Evolutionary conservation across 2,797 vertebrate genomes (phyloP), one percentile per base, ranked within the genome.

Genomic region (Thalassophryne amazonica): DNA sequence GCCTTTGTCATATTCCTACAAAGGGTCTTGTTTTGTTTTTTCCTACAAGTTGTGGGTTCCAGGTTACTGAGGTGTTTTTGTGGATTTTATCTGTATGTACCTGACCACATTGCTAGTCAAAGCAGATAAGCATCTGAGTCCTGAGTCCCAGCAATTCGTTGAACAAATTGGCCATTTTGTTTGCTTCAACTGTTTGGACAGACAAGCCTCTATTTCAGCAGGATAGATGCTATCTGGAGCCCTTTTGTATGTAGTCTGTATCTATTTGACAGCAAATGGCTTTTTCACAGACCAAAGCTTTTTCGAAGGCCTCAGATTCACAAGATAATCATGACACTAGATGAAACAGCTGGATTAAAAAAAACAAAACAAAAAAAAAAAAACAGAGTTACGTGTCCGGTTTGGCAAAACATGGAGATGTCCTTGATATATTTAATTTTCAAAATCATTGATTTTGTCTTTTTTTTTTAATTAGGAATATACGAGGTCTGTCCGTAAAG

Each of bases 131-230:
- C 23, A 75, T 84, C 72, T 54, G 50, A 61, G 58, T 37, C 49
- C 47, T 0, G 9, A 43, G 51, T 23, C 33, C 37, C 24, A 28
- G 57, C 61, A 71, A 73, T 76, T 78, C 56, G 35, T 55, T 78
- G 73, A 57, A 52, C 70, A 84, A 86, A 84, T 83, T 73, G 62
- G 19, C 55, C 69, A 64, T 72, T 85, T 83, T 73, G 57, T 84
- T 78, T 80, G 74, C 51, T 39, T 66, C 59, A 21, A 72, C 30
- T 46, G 13, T 72, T 76, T 60, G 38, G 70, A 79, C 67, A 43
- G 64, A 73, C 71, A 64, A 27, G 76, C 67, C 71, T 79, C 40
- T 58, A n/a, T 78, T 73, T 59, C 47, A 51, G 54, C 20, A 0
- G 28, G 30, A 35, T 52, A 13, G 61, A 78, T 79, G 29, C 43